Base-by-base conservation (phyloP, 2,888 invertebrate species). In the Phania funesta region DNA sequence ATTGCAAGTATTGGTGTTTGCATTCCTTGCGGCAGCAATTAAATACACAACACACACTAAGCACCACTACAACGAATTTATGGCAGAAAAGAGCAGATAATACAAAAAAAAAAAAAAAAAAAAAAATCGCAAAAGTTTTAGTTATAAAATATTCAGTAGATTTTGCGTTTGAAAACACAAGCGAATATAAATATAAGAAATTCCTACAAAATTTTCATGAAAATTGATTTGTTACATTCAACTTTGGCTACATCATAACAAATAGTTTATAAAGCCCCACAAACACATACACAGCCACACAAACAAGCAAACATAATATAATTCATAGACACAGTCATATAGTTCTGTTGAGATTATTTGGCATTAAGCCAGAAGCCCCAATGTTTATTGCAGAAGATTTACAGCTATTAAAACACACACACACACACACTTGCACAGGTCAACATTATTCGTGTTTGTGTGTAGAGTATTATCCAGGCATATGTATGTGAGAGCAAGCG, bases 141-240 rank as follows among this genome's bases (percentile, higher is more conserved):
- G 29, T 67, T 29, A 60, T 67, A 41, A 58, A 67, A 76, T 60
- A 67, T 67, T 44, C 58, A 58, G 41, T 62, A 11, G 62, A 73
- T 73, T 62, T 62, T 41, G 41, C 29, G 44, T 73, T 73, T 52
- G 62, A 50, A 22, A 50, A 54, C 1, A 16, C 11, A 50, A 20
- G 8, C 13, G 8, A 8, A 48, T 0, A 50, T 20, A 65, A 3
- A 20, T 3, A 11, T 7, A 54, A 6, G 46, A 4, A 56, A 16
- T 44, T 71, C 22, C 44, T 18, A 32, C 22, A 35, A 65, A 3
- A 62, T 65, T 22, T 65, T 38, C 13, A 22, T 62, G 41, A 62
- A 75, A 75, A 77, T 77, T 77, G 77, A 70, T 70, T 62, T 77
- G 77, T 77, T 77, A 46, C 62, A 70, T 46, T 62, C 48, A 62